A percentile compares a stretch with the other conserved stretches of the same genome.
These are phyloP conservation scores for Megaceryle torquata DNA, from an alignment of 2,113 vertebrate genomes.

Conservation along the genomic window DNA sequence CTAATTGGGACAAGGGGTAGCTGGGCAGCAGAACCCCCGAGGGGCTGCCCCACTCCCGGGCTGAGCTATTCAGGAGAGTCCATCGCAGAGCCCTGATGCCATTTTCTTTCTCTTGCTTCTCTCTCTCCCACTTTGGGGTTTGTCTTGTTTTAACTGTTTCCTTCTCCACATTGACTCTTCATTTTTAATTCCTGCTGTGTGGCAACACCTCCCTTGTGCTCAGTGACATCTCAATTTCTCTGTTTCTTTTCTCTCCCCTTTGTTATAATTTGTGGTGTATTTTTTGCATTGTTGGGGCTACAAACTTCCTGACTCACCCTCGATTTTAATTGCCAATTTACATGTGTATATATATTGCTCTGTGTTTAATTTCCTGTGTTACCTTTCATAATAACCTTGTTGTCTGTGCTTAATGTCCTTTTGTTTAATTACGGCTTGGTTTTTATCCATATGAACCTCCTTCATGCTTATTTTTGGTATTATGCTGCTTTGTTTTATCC, in stretches of 20 bases:
- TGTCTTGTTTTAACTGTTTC: background rate
- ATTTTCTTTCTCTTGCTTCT: background rate
- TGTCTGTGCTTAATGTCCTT: background rate
- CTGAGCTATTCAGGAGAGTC: constrained; percentile 72
- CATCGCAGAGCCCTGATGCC: background rate
- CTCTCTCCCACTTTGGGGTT: background rate
- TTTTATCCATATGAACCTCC: constrained; percentile 33
- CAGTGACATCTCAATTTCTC: background rate
- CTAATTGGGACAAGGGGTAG: background rate
- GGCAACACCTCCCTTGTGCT: background rate
- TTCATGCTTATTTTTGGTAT: constrained; percentile 38
- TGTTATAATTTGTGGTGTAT: background rate
- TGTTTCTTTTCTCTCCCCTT: background rate
- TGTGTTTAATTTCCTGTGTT: background rate
- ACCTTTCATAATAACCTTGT: background rate
- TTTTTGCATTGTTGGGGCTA: background rate
- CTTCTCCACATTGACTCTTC: background rate
- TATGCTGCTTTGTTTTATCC: background rate
- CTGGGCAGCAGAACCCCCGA: background rate
- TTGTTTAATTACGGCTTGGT: constrained; percentile 34
- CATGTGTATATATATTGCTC: background rate
- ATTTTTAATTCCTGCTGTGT: background rate
- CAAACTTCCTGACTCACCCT: background rate
- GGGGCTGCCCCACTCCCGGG: background rate
- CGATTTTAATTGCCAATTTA: constrained; percentile 28